These are phyloP conservation scores for Leptocoma aspasia DNA, from an alignment of 2,113 vertebrate species.

Conservation along the genomic window DNA sequence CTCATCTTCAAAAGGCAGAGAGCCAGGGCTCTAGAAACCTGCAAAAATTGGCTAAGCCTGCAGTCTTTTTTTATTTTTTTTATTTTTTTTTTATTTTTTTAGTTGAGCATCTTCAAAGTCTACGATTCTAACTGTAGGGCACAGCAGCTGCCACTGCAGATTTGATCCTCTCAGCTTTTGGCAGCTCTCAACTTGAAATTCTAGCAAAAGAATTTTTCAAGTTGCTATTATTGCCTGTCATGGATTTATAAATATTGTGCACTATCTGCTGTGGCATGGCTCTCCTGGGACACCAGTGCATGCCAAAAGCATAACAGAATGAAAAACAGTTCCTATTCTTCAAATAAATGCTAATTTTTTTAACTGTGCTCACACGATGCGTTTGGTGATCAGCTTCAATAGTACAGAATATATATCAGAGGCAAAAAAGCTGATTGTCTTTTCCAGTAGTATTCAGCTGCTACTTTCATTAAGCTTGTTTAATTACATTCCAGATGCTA, in stretches of 20 bases:
- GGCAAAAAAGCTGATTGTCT: slow-evolving; percentile 80
- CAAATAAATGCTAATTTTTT: slow-evolving; percentile 97
- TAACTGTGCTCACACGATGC: slow-evolving; percentile 89
- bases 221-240: slow-evolving; percentile 89
- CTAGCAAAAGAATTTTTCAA: slow-evolving; percentile 85
- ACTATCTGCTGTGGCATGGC: slow-evolving; percentile 76
- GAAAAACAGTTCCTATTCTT: slow-evolving; percentile 88
- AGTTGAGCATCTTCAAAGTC: slow-evolving; percentile 84
- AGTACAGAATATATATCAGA: slow-evolving; percentile 80
- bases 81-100: slow-evolving; percentile 62
- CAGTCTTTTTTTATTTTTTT: slow-evolving; percentile 71
- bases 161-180: slow-evolving; percentile 85
- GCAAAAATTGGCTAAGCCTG: slow-evolving; percentile 85
- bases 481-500: slow-evolving; percentile 98
- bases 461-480: slow-evolving; percentile 93
- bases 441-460: slow-evolving; percentile 84
- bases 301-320: slow-evolving; percentile 90
- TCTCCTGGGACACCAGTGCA: slow-evolving; percentile 83
- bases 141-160: slow-evolving; percentile 85
- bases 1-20: slow-evolving; percentile 88
- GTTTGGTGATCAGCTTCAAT: slow-evolving; percentile 90
- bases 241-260: slow-evolving; percentile 86
- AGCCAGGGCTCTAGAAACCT: slow-evolving; percentile 82
- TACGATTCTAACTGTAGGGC: slow-evolving; percentile 84
- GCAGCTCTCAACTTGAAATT: slow-evolving; percentile 83